Evolutionary conservation across 2,113 vertebrate genomes (phyloP).

Genomic region (Amphilophus citrinellus): DNA sequence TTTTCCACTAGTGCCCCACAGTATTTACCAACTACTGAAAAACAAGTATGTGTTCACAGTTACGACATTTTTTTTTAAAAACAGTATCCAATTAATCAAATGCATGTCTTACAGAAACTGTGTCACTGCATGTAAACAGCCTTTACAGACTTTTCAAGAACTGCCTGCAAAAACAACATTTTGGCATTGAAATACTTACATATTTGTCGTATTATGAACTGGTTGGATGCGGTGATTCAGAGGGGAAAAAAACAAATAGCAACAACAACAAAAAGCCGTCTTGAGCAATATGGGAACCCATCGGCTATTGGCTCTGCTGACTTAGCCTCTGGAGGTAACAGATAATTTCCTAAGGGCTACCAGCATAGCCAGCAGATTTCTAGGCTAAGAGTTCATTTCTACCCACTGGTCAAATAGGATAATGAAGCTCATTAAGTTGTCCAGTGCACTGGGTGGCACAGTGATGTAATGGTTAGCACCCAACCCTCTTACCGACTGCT

Average conservation of each 20-base stretch:
- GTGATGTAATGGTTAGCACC: background rate
- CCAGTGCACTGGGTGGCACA: background rate
- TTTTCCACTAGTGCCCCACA: background rate
- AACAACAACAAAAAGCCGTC: too few species aligned
- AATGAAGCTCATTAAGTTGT: background rate
- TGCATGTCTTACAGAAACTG: background rate
- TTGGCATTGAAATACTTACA: background rate
- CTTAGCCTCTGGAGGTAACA: background rate
- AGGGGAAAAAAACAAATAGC: too few species aligned
- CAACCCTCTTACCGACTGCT: background rate
- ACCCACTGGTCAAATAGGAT: background rate
- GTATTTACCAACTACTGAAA: background rate
- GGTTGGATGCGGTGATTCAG: background rate
- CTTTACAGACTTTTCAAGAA: background rate
- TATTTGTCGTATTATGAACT: background rate
- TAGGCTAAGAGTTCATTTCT: background rate
- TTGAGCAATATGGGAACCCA: too few species aligned
- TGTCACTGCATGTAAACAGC: background rate
- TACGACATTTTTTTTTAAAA: background rate
- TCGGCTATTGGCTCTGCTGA: too few species aligned
- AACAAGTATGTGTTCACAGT: background rate
- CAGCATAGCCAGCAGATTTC: background rate
- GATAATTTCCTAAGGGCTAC: background rate
- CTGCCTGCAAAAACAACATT: background rate
- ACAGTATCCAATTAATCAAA: too few species aligned